A percentile compares a stretch with the other conserved stretches of the same genome.
Evolutionary conservation across 2,888 invertebrate species (phyloP).

Genomic region (Tethea ocularis): DNA sequence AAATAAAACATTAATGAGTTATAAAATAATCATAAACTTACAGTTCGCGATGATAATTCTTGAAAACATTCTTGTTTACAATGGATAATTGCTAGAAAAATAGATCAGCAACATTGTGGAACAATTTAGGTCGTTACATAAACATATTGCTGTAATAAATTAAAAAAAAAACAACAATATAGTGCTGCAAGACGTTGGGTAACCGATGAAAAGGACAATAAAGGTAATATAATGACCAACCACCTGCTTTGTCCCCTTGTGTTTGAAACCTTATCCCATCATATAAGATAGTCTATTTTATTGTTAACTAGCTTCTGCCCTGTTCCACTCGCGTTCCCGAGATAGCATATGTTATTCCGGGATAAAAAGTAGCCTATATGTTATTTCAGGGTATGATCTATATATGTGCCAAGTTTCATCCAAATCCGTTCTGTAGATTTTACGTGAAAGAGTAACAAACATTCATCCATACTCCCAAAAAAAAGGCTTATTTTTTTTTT

Average conservation of each 20-base stretch:
- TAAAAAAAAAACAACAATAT: constrained; percentile 65
- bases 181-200: constrained; percentile 66
- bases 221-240: constrained; percentile 65
- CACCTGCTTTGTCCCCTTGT: constrained; percentile 61
- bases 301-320: too few species aligned
- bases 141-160: constrained; percentile 13
- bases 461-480: too few species aligned
- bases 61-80: background rate
- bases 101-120: background rate
- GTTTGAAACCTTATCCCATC: background rate
- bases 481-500: too few species aligned
- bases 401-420: too few species aligned
- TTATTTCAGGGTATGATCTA: too few species aligned
- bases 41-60: background rate
- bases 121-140: background rate
- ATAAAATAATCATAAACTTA: background rate
- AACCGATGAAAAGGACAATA: constrained; percentile 58
- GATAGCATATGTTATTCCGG: too few species aligned
- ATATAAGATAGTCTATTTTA: background rate
- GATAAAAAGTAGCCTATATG: too few species aligned
- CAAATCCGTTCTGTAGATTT: too few species aligned
- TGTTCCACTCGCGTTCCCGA: too few species aligned
- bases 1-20: background rate
- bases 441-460: too few species aligned
- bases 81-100: background rate